Evolutionary conservation across 2,113 vertebrate genomes (phyloP).

Genomic region (Brachyhypopomus gauderio): DNA sequence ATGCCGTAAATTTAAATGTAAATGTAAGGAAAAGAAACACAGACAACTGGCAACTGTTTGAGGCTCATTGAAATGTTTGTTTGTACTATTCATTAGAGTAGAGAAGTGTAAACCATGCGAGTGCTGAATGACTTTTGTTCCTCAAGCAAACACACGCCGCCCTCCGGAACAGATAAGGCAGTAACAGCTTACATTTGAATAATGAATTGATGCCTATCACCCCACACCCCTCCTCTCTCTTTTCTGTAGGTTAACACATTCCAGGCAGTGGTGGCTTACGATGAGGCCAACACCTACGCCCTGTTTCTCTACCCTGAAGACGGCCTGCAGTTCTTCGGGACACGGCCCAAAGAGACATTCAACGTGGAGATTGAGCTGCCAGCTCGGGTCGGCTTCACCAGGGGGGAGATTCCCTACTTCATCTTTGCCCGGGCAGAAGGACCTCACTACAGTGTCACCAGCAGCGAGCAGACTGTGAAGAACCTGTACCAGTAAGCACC

Average conservation of each 20-base stretch:
- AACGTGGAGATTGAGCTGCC: conserved; percentile 90
- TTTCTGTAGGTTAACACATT: conserved; percentile 88
- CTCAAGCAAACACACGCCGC: not conserved
- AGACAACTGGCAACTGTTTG: not conserved
- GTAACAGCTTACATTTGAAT: not conserved
- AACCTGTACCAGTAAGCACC: conserved; percentile 84
- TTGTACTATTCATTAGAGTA: conserved; percentile 1
- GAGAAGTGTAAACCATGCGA: not conserved
- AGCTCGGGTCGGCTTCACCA: conserved; percentile 90
- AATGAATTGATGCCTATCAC: conserved; percentile 1
- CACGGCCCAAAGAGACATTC: conserved; percentile 88
- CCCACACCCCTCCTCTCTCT: conserved; percentile 14
- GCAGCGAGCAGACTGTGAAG: conserved; percentile 81
- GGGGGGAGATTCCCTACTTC: conserved; percentile 77
- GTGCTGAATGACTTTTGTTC: conserved; percentile 18
- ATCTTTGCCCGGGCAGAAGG: conserved; percentile 77
- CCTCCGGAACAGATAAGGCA: conserved; percentile 10
- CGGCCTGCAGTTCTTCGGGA: conserved; percentile 89
- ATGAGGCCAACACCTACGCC: conserved; percentile 81
- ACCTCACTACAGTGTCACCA: conserved; percentile 83
- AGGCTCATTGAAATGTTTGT: conserved; percentile 13
- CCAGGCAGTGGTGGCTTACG: conserved; percentile 86
- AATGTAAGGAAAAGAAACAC: too few relatives aligned
- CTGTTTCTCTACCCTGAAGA: conserved; percentile 89
- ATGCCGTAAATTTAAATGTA: too few relatives aligned